Evolutionary conservation across 2,888 invertebrate genomes (phyloP).

Genomic region (Ethmia dodecea): DNA sequence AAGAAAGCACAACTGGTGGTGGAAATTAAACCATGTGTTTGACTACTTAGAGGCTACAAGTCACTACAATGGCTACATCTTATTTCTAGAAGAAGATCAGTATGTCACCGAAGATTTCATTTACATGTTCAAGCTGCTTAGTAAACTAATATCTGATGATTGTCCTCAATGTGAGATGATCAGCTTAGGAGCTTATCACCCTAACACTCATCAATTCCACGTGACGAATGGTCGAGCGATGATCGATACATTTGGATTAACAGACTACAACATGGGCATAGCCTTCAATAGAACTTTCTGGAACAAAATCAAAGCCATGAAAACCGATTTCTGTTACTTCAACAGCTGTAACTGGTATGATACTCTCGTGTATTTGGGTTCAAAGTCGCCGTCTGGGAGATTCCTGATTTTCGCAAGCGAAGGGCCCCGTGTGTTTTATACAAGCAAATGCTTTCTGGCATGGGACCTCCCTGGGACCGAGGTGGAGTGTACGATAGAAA

Average conservation of each 20-base stretch:
- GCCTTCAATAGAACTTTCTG: constrained; percentile 37
- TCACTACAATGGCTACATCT: constrained; percentile 21
- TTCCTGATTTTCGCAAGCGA: constrained; percentile 25
- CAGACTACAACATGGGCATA: constrained; percentile 25
- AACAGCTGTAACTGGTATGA: constrained; percentile 38
- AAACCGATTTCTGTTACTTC: constrained; percentile 31
- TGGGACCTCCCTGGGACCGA: constrained; percentile 5
- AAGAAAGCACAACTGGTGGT: constrained; percentile 46
- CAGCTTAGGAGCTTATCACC: constrained; percentile 29
- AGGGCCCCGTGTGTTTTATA: constrained; percentile 33
- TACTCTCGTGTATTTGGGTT: constrained; percentile 30
- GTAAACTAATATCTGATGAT: constrained; percentile 10
- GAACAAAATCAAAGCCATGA: constrained; percentile 28
- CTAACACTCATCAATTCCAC: constrained; percentile 18
- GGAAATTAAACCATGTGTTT: constrained; percentile 39
- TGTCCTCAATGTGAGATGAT: constrained; percentile 36
- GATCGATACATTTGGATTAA: constrained; percentile 27
- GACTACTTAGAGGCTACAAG: constrained; percentile 24
- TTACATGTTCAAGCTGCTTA: constrained; percentile 26
- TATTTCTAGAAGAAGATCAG: constrained; percentile 33
- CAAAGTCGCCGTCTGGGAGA: constrained; percentile 19
- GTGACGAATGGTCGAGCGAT: constrained; percentile 13
- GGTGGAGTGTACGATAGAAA: constrained; percentile 16
- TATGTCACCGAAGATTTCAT: constrained; percentile 37
- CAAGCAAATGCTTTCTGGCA: constrained; percentile 30